These are phyloP conservation scores for mouse (Mus musculus) DNA, from an alignment of 2,113 vertebrate genomes.

Conservation along the genomic window DNA sequence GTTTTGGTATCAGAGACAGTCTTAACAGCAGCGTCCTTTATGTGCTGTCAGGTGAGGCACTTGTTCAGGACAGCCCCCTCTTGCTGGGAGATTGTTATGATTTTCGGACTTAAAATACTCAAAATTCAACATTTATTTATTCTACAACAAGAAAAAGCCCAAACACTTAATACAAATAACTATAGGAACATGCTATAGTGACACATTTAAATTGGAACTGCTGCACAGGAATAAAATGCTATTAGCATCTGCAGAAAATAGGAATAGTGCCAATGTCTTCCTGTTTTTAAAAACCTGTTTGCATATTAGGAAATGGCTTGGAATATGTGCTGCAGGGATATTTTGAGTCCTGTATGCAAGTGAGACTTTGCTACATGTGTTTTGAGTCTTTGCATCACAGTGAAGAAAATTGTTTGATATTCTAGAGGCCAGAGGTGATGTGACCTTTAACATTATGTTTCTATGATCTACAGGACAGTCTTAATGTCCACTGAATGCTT, in stretches of 20 bases:
- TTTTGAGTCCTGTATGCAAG: slow-evolving; percentile 17
- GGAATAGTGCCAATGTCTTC: slow-evolving; percentile 64
- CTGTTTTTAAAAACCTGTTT: slow-evolving; percentile 69
- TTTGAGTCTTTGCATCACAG: slow-evolving; percentile 60
- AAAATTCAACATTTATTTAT: slow-evolving; percentile 82
- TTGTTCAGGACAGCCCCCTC: slow-evolving; percentile 54
- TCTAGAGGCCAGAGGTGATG: background rate
- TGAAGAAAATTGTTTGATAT: slow-evolving; percentile 65
- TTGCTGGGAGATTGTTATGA: slow-evolving; percentile 79
- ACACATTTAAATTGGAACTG: slow-evolving; percentile 73
- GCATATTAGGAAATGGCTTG: slow-evolving; percentile 80
- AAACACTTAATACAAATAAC: slow-evolving; percentile 80
- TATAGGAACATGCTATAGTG: slow-evolving; percentile 83
- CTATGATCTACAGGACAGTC: background rate
- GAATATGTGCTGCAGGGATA: slow-evolving; percentile 58
- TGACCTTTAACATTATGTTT: background rate
- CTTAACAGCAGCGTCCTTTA: background rate
- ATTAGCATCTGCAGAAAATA: slow-evolving; percentile 70
- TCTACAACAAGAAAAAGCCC: slow-evolving; percentile 77
- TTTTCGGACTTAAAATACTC: slow-evolving; percentile 80
- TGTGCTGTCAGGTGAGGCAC: background rate
- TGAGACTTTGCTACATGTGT: slow-evolving; percentile 48
- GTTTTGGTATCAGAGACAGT: background rate
- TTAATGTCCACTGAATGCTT: background rate
- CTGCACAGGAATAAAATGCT: slow-evolving; percentile 76